Base-by-base conservation (phyloP, 2,888 invertebrate species). In the Oligia strigilis region DNA sequence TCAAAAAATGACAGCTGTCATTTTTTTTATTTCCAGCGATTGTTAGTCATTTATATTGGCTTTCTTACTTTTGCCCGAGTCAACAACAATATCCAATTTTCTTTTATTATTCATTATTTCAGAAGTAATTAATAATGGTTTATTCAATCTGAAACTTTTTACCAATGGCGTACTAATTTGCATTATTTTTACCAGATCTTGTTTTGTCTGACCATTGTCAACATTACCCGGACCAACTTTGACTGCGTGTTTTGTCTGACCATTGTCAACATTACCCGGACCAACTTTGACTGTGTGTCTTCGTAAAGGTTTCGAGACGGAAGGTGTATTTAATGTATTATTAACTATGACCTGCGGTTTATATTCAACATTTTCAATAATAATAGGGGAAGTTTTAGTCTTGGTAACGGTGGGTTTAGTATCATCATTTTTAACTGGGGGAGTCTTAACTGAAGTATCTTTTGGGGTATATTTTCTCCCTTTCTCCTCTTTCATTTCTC, bases 51-150 rank as follows among this genome's bases (percentile, higher is more conserved):
- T 75, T 23, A 69, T 69, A 36, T 69, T 77, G 0, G 29, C 1
- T 58, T 78, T 86, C 23, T 81, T 86, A 52, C 17, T 64, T 52
- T 72, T 58, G 1, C n/a, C 43, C 0, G 78, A 11, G 0, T 83
- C 78, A 29, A 80, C 36, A 0, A 75, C 64, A 0, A 86, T 76
- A 17, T 84, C 81, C 13, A 88, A 58, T 72, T 89, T 85, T 0
- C 84, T 75, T 36, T 87, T 89, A 75, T 83, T 86, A 46, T 84
- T 84, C 4, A 75, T 69, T 0, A 66, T 5, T 1, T 76, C 71
- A 8, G 82, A n/a, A 36, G 77, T 83, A 14, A 89, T 70, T 9
- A 89, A 23, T 0, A 89, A 9, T 0, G 89, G 89, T 70, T 84
- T 85, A 4, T 84, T 78, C 36, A 87, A n/a, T 29, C 3, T 82